phyloP scores from a whole-genome alignment of 2,797 vertebrate species.

The Catamblyrhynchus diadema region DNA sequence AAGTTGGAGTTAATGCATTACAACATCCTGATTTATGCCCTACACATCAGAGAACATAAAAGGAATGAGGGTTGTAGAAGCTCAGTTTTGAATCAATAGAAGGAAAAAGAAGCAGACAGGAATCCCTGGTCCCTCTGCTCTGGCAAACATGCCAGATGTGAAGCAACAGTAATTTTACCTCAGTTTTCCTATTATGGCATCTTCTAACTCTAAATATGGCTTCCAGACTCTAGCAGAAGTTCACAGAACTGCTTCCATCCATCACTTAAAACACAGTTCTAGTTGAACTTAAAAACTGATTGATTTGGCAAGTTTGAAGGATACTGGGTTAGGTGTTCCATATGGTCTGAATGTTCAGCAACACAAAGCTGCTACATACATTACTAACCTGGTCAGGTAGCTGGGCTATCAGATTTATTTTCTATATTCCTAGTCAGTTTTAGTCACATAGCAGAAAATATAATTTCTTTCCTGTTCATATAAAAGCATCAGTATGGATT shows the following conservation, averaged over 20 bases:
- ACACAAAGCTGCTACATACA: not conserved
- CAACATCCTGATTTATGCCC: not conserved
- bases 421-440: not conserved
- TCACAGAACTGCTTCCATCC: not conserved
- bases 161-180: not conserved
- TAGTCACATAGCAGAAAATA: not conserved
- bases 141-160: not conserved
- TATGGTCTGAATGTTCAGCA: not conserved
- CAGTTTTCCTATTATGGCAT: not conserved
- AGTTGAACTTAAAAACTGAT: not conserved
- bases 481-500: not conserved
- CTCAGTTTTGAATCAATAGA: not conserved
- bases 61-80: not conserved
- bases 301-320: not conserved
- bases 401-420: not conserved
- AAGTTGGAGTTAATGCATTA: not conserved
- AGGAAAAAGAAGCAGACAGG: not conserved
- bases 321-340: not conserved
- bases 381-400: conserved; percentile 1
- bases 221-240: not conserved
- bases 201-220: not conserved
- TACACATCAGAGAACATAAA: not conserved
- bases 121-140: not conserved
- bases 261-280: not conserved
- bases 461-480: not conserved